Evolutionary conservation across 2,888 invertebrate species (phyloP).

Genomic region (Drosophila engyochracea): DNA sequence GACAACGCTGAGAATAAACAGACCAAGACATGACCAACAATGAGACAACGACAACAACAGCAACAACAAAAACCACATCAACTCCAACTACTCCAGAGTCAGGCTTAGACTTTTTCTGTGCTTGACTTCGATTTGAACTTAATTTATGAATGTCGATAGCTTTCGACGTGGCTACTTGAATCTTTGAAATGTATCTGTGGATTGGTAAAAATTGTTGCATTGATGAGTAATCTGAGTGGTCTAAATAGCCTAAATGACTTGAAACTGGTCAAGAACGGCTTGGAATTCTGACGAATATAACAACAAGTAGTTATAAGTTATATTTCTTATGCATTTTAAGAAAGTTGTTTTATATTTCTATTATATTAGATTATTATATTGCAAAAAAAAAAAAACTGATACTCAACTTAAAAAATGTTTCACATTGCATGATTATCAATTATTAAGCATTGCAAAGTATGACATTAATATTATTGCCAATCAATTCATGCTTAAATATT

Average conservation of each 20-base stretch:
- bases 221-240: background rate
- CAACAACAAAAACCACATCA: constrained; percentile 10
- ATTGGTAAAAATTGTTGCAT: background rate
- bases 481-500: background rate
- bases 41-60: constrained; percentile 31
- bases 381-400: background rate
- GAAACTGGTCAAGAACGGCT: background rate
- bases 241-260: background rate
- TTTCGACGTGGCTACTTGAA: constrained; percentile 1
- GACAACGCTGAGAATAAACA: constrained; percentile 37
- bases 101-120: background rate
- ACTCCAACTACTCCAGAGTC: background rate
- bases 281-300: background rate
- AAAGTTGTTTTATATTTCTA: background rate
- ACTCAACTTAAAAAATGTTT: background rate
- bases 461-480: background rate
- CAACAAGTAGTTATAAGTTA: background rate
- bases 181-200: background rate
- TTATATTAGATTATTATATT: background rate
- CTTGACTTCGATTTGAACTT: constrained; percentile 15
- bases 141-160: constrained; percentile 19
- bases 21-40: constrained; percentile 44
- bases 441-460: background rate
- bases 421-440: background rate
- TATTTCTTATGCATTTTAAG: background rate